phyloP scores from a whole-genome alignment of 64 coral and sea anemone species.

The Cladopsammia gracilis region DNA sequence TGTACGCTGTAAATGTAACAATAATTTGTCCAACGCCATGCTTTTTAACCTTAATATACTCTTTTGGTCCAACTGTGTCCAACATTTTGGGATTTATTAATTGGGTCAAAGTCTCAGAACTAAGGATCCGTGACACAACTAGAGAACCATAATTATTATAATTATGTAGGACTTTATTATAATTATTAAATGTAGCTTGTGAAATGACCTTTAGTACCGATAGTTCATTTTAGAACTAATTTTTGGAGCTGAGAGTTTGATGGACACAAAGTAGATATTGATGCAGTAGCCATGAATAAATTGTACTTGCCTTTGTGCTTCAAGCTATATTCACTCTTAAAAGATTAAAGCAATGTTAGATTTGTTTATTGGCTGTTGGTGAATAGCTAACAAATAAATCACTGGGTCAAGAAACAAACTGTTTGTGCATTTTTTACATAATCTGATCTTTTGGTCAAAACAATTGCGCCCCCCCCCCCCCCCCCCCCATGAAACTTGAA shows the following conservation, averaged over 20 bases:
- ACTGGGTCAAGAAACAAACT: neutral
- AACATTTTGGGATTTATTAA: neutral
- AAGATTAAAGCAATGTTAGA: neutral
- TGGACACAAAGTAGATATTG: neutral
- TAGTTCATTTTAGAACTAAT: slow-evolving; percentile 30
- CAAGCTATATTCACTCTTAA: neutral
- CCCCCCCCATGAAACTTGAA: too few species aligned
- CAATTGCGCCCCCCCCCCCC: too few species aligned
- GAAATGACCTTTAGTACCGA: neutral
- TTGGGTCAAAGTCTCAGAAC: neutral
- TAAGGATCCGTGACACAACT: neutral
- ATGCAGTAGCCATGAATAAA: neutral
- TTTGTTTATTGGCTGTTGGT: slow-evolving; percentile 22
- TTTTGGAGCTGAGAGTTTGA: slow-evolving; percentile 3
- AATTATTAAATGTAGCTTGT: slow-evolving; percentile 15
- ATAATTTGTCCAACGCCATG: neutral
- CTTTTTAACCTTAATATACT: slow-evolving; percentile 14
- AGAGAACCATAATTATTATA: neutral
- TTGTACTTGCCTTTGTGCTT: slow-evolving; percentile 33
- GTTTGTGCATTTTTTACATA: too few species aligned
- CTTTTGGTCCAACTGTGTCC: neutral
- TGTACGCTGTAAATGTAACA: neutral
- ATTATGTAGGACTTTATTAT: slow-evolving; percentile 36
- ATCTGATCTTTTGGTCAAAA: too few species aligned
- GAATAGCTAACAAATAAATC: neutral